Percentiles rank a stretch among this genome's conserved stretches.
Evolutionary conservation across 2,888 invertebrate species (phyloP).

Genomic region (Brachypalpus laphriformis): DNA sequence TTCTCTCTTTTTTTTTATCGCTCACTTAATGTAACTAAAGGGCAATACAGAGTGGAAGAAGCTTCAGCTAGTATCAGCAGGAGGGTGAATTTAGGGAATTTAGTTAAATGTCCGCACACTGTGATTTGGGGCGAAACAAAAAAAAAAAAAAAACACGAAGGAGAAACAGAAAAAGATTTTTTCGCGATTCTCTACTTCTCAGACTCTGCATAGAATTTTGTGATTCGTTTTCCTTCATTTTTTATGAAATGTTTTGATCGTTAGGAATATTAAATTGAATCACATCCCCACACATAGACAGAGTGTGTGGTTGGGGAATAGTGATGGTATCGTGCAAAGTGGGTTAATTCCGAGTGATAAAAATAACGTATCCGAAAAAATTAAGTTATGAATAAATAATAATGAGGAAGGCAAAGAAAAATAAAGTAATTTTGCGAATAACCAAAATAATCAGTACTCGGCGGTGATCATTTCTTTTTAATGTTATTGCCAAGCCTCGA

Average conservation of each 20-base stretch:
- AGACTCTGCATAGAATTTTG: neutral
- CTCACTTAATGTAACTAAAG: slow-evolving; percentile 47
- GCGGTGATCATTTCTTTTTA: slow-evolving; percentile 52
- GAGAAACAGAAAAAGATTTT: slow-evolving; percentile 15
- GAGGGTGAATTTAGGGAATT: slow-evolving; percentile 27
- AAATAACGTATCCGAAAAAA: slow-evolving; percentile 65
- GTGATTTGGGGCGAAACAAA: slow-evolving; percentile 37
- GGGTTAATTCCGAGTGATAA: slow-evolving; percentile 61
- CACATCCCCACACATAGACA: slow-evolving; percentile 31
- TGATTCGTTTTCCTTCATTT: slow-evolving; percentile 31
- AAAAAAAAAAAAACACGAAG: neutral
- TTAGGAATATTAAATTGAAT: slow-evolving; percentile 62
- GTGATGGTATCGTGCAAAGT: slow-evolving; percentile 35
- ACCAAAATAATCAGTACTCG: slow-evolving; percentile 52
- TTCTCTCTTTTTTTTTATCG: slow-evolving; percentile 34
- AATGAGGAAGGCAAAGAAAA: neutral
- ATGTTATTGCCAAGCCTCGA: slow-evolving; percentile 38
- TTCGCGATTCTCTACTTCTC: slow-evolving; percentile 16
- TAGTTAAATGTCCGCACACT: slow-evolving; percentile 23
- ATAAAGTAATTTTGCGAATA: slow-evolving; percentile 41
- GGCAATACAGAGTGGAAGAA: slow-evolving; percentile 13
- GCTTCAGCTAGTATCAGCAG: neutral
- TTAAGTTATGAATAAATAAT: slow-evolving; percentile 66
- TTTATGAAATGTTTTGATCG: slow-evolving; percentile 62
- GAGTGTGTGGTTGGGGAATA: slow-evolving; percentile 39